phyloP scores from a whole-genome alignment of 2,888 invertebrate genomes.

The Itoplectis maculator region DNA sequence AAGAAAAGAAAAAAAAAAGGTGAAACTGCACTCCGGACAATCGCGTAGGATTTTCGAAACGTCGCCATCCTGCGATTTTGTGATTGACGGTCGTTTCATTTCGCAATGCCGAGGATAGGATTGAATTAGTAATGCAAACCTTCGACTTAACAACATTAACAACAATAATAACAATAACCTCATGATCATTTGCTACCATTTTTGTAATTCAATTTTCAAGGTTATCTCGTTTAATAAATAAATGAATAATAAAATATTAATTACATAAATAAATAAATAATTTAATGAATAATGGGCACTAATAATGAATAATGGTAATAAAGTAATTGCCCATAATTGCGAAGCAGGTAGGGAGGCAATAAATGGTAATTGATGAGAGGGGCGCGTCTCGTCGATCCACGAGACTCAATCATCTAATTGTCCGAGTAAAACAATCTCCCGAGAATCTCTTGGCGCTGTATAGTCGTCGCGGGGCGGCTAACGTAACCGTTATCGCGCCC shows the following conservation, averaged over 20 bases:
- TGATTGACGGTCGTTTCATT: background rate
- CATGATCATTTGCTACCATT: too few relatives aligned
- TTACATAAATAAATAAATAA: background rate
- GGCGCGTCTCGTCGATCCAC: constrained; percentile 29
- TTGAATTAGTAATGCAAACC: constrained; percentile 1
- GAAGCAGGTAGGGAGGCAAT: background rate
- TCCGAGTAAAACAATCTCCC: constrained; percentile 25
- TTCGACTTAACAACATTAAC: constrained; percentile 1
- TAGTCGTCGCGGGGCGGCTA: background rate
- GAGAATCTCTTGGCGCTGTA: background rate
- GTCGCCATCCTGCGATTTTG: background rate
- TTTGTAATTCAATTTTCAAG: too few relatives aligned
- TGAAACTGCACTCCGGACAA: constrained; percentile 27
- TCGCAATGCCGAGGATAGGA: background rate
- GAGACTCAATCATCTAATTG: constrained; percentile 50
- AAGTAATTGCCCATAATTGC: background rate
- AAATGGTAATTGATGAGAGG: constrained; percentile 19
- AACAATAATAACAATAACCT: too few relatives aligned
- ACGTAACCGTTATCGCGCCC: constrained; percentile 40
- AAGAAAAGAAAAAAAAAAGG: constrained; percentile 18
- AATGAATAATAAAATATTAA: background rate
- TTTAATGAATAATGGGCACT: background rate
- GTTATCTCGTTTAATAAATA: background rate
- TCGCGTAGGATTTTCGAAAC: constrained; percentile 23
- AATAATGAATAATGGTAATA: background rate